Percentiles rank a stretch among this genome's conserved stretches.
Conservation (phyloP, 2,797 vertebrate species). For the Argentina silus region DNA sequence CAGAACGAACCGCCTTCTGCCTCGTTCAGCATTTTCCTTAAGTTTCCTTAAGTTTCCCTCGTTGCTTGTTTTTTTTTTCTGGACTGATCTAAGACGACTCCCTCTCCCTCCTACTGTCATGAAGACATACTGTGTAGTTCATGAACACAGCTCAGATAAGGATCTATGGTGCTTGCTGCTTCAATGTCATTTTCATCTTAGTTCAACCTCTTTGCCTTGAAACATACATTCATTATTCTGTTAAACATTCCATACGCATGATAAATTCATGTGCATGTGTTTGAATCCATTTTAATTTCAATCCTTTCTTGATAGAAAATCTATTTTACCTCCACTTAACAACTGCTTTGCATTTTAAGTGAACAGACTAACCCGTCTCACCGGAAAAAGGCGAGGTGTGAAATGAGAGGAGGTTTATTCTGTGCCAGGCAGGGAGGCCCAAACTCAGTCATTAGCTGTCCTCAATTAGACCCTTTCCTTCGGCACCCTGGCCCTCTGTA, state of each 20-base stretch:
- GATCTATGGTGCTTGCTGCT: no score
- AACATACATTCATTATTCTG: slow-evolving; percentile 23
- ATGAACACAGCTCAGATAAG: no score
- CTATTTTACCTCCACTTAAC: slow-evolving; percentile 64
- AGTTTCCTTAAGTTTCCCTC: slow-evolving; percentile 71
- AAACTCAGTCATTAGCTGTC: slow-evolving; percentile 75
- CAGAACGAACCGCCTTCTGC: slow-evolving; percentile 71
- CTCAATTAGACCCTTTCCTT: slow-evolving; percentile 75
- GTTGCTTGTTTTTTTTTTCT: background rate
- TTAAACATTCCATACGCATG: slow-evolving; percentile 33
- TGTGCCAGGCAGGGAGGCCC: slow-evolving; percentile 71
- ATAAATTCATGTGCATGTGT: slow-evolving; percentile 69
- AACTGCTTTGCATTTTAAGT: slow-evolving; percentile 69
- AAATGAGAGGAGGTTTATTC: slow-evolving; percentile 62
- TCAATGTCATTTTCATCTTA: slow-evolving; percentile 18
- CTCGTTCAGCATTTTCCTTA: slow-evolving; percentile 75
- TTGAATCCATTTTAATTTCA: slow-evolving; percentile 73
- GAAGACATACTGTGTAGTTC: background rate
- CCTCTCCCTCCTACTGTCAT: slow-evolving; percentile 27
- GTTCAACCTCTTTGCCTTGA: slow-evolving; percentile 34
- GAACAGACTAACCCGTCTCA: slow-evolving; percentile 37
- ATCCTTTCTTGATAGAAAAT: slow-evolving; percentile 67
- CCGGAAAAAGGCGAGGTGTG: slow-evolving; percentile 61
- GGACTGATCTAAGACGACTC: background rate
- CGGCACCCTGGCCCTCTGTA: slow-evolving; percentile 55